Conservation (phyloP, 2,113 vertebrate species). For the Hippocampus barbouri region DNA sequence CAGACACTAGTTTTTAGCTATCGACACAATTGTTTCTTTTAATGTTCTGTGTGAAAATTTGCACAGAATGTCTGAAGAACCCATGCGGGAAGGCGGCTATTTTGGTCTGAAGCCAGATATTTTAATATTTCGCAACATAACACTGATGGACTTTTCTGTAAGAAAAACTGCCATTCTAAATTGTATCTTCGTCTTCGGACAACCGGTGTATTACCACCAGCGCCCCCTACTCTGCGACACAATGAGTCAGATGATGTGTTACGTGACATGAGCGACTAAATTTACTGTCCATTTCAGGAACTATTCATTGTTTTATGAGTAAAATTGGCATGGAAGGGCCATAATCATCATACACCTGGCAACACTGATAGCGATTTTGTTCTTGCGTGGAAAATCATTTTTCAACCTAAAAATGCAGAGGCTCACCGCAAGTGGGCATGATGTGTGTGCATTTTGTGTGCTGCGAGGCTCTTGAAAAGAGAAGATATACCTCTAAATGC, state of each 20-base stretch:
- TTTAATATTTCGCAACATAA: too few relatives aligned
- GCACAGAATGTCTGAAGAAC: too few relatives aligned
- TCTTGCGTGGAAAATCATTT: conserved; percentile 30
- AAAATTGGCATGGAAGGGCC: background rate
- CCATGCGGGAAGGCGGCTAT: too few relatives aligned
- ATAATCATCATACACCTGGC: background rate
- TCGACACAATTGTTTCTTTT: too few relatives aligned
- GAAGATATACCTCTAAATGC: conserved; percentile 49
- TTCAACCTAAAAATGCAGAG: conserved; percentile 21
- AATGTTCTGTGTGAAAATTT: too few relatives aligned
- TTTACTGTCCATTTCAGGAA: background rate
- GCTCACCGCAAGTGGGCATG: conserved; percentile 19
- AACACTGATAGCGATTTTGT: background rate
- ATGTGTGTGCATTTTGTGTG: conserved; percentile 46
- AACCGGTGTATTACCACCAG: too few relatives aligned
- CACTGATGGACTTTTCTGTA: too few relatives aligned
- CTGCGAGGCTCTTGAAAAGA: conserved; percentile 39
- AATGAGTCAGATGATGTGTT: background rate
- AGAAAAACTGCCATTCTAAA: too few relatives aligned
- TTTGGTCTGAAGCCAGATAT: too few relatives aligned
- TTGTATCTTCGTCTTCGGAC: too few relatives aligned
- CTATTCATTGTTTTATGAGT: background rate
- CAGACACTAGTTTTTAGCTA: too few relatives aligned
- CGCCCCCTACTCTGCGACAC: too few relatives aligned
- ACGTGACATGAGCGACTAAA: background rate